These are phyloP conservation scores for Microcebus griseorufus DNA, from an alignment of 2,113 vertebrate species.

Conservation along the genomic window DNA sequence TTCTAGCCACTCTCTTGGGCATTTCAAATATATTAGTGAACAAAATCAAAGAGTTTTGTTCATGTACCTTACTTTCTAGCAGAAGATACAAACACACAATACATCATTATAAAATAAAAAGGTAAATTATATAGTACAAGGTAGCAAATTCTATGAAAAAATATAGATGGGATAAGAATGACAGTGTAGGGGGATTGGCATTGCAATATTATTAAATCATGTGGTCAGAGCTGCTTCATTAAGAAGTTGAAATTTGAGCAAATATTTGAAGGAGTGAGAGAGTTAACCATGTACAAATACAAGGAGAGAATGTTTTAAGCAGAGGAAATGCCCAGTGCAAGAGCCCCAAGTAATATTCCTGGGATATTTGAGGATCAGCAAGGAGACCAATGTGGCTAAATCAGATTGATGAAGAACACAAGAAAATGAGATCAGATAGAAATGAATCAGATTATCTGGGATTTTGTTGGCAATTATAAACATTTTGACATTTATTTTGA, in stretches of 20 bases:
- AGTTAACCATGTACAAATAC: neutral
- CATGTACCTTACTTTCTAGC: neutral
- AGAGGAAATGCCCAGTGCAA: neutral
- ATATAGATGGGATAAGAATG: neutral
- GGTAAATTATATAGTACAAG: neutral
- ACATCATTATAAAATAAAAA: no score
- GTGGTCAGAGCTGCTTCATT: neutral
- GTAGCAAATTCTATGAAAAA: neutral
- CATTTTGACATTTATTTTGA: neutral
- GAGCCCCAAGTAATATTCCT: neutral
- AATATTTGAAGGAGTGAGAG: neutral
- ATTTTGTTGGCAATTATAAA: neutral
- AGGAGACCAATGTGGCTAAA: neutral
- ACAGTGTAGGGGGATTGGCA: neutral
- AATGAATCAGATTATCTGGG: neutral
- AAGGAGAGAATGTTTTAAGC: neutral
- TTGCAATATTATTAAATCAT: neutral
- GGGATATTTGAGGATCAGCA: neutral
- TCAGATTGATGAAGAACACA: neutral
- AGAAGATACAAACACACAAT: neutral
- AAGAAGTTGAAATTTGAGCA: neutral
- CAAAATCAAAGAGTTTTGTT: neutral
- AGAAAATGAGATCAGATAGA: neutral
- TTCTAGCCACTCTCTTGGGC: neutral
- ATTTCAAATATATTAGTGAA: neutral